phyloP scores from a whole-genome alignment of 2,888 invertebrate genomes.

The Chouioia cunea region DNA sequence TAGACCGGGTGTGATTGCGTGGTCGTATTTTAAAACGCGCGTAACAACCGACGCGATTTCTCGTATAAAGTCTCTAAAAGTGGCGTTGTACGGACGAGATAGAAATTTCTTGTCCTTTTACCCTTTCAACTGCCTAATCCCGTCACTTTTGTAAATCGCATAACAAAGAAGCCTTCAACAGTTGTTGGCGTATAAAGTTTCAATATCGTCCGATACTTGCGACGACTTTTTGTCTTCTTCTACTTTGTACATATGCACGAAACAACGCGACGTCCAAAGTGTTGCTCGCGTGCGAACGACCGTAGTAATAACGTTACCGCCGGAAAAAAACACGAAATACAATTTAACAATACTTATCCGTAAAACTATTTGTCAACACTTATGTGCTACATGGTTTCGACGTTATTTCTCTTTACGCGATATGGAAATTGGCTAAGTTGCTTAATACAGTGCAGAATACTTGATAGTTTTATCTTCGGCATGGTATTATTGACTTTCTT shows the following conservation, averaged over 20 bases:
- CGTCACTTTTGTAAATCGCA: constrained; percentile 38
- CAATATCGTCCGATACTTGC: constrained; percentile 46
- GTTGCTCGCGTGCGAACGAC: constrained; percentile 44
- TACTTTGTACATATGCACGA: constrained; percentile 44
- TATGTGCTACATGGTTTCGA: constrained; percentile 55
- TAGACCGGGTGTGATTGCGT: constrained; percentile 36
- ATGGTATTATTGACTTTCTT: constrained; percentile 48
- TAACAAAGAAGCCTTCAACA: constrained; percentile 47
- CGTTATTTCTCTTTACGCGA: constrained; percentile 51
- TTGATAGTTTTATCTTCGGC: constrained; percentile 44
- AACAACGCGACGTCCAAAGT: constrained; percentile 47
- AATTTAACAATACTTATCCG: constrained; percentile 61
- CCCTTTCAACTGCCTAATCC: constrained; percentile 41
- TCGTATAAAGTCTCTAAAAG: constrained; percentile 44
- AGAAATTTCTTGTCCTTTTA: constrained; percentile 45
- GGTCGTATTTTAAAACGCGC: constrained; percentile 34
- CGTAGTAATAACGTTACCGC: constrained; percentile 38
- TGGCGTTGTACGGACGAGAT: constrained; percentile 45
- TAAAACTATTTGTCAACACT: constrained; percentile 58
- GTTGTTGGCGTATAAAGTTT: constrained; percentile 45
- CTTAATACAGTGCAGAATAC: constrained; percentile 54
- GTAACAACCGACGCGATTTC: constrained; percentile 38
- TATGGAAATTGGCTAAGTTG: constrained; percentile 60
- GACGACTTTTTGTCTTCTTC: constrained; percentile 25
- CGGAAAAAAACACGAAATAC: constrained; percentile 54